phyloP scores from a whole-genome alignment of 2,888 invertebrate genomes.

The Caenorhabditis wallacei region DNA sequence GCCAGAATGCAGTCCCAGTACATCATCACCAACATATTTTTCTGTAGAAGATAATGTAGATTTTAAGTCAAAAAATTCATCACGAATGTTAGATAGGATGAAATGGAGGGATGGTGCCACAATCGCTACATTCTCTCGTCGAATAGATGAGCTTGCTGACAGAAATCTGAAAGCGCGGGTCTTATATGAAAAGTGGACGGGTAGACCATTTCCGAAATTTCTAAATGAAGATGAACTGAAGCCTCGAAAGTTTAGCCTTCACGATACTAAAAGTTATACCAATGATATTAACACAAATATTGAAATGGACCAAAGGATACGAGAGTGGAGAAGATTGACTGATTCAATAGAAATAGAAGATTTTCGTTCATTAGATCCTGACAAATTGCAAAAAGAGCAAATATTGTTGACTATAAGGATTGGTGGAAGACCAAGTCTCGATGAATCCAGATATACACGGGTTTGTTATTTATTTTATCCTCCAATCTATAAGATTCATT shows the following conservation, averaged over 20 bases:
- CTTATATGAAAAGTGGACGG: constrained; percentile 28
- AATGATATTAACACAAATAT: background rate
- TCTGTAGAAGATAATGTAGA: background rate
- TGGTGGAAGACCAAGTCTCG: constrained; percentile 28
- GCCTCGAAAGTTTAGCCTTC: background rate
- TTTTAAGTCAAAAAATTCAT: background rate
- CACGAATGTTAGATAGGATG: constrained; percentile 1
- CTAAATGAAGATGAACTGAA: constrained; percentile 1
- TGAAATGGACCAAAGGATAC: constrained; percentile 2
- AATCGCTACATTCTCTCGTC: background rate
- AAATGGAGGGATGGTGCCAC: background rate
- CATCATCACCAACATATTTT: background rate
- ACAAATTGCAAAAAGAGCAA: background rate
- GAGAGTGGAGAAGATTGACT: constrained; percentile 24
- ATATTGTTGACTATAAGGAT: background rate
- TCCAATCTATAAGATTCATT: background rate
- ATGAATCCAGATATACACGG: constrained; percentile 18
- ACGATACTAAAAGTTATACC: background rate
- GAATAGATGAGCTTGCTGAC: background rate
- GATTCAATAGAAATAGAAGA: constrained; percentile 8
- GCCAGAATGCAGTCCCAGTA: constrained; percentile 1
- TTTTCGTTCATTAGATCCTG: background rate
- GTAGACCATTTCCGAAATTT: constrained; percentile 36
- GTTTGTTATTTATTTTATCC: constrained; percentile 17
- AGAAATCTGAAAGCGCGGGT: constrained; percentile 10